Conservation (phyloP, 2,888 invertebrate genomes). For the Plagodis pulveraria region DNA sequence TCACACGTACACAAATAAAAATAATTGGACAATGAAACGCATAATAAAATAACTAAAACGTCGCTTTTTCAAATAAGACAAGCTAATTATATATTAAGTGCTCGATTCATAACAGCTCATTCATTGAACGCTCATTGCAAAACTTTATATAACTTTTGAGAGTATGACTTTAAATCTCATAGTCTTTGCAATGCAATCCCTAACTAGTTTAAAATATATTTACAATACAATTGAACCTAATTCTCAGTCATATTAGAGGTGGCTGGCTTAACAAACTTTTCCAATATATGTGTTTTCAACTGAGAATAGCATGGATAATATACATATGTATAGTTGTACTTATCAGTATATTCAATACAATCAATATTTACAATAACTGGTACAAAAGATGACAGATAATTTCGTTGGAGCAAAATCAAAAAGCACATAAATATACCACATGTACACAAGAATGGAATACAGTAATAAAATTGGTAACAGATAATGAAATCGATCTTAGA, state of each 20-base stretch:
- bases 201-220: conserved; percentile 62
- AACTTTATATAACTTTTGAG: conserved; percentile 30
- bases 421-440: conserved; percentile 16
- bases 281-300: conserved; percentile 28
- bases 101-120: conserved; percentile 33
- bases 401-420: conserved; percentile 3
- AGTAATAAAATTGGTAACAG: conserved; percentile 55
- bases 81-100: conserved; percentile 28
- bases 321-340: conserved; percentile 23
- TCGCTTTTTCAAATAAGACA: conserved; percentile 19
- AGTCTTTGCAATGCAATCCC: conserved; percentile 49
- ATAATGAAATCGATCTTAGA: conserved; percentile 50
- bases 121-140: conserved; percentile 35
- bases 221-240: conserved; percentile 79
- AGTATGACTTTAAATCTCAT: conserved; percentile 52
- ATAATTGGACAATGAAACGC: conserved; percentile 24
- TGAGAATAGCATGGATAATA: conserved; percentile 29
- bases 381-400: conserved; percentile 4
- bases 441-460: conserved; percentile 17
- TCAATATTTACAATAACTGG: conserved; percentile 18
- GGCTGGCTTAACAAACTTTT: conserved; percentile 45
- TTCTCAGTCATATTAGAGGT: conserved; percentile 80
- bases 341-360: conserved; percentile 26
- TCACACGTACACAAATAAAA: conserved; percentile 16
- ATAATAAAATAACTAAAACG: conserved; percentile 32